These are phyloP conservation scores for Nasonia vitripennis DNA, from an alignment of 1,140 invertebrate species.

Conservation along the genomic window DNA sequence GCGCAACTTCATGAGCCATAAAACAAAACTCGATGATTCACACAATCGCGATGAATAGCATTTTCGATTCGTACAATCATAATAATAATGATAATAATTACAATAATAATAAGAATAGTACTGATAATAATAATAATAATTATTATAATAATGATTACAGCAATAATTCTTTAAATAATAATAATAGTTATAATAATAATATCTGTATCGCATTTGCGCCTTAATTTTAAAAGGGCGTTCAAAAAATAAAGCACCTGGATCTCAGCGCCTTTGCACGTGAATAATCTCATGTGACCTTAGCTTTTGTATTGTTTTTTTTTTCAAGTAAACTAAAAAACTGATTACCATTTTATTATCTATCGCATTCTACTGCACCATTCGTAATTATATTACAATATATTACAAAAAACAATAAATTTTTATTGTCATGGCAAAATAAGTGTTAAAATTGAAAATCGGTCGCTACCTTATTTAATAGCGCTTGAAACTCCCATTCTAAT, in stretches of 20 bases:
- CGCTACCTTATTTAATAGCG: conserved; percentile 1
- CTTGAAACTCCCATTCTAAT: neutral
- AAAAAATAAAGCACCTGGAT: conserved; percentile 25
- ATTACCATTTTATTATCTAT: conserved; percentile 19
- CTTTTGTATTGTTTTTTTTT: conserved; percentile 15
- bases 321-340: neutral
- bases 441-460: conserved; percentile 54
- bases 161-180: neutral
- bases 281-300: neutral
- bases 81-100: conserved; percentile 22
- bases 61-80: conserved; percentile 13
- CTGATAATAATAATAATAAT: conserved; percentile 15
- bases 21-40: conserved; percentile 29
- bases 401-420: conserved; percentile 69
- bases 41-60: conserved; percentile 26
- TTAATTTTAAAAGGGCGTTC: conserved; percentile 3
- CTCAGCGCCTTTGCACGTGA: neutral
- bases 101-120: neutral
- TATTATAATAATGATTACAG: neutral
- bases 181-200: conserved; percentile 23
- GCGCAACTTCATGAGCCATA: conserved; percentile 60
- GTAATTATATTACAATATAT: conserved; percentile 70
- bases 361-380: conserved; percentile 9
- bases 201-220: neutral
- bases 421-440: conserved; percentile 73